Evolutionary conservation across 35 echinoderm and acorn worm genomes (phyloP), one percentile per base, ranked within the genome.

Genomic region (Acanthaster planci): DNA sequence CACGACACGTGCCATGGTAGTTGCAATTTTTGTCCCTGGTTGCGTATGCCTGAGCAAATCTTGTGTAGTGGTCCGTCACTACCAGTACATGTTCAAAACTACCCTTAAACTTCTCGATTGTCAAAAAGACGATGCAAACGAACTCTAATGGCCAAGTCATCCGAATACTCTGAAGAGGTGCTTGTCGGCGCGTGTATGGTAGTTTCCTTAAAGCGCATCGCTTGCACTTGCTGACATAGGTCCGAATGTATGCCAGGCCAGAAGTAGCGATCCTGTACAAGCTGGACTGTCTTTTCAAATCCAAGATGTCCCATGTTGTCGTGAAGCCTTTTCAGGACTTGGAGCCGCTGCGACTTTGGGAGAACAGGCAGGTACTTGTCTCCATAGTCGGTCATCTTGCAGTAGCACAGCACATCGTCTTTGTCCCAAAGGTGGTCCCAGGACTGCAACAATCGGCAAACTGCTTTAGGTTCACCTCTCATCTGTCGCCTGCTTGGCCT

Each of bases 111-210:
- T 52, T 40, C 52, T 87, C 85, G 0, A 87, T 37, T 76, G 58
- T 81, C 7, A 92, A 32, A 60, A 72, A 92, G 32, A 86, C 90
- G 29, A 92, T 87, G 52, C 90, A 92, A 15, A 87, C 90, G 14
- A 92, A 58, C 39, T 92, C 90, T 78, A 92, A 52, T 19, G 84
- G 90, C 21, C 37, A 27, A 7, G 57, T 80, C 5, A 84, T 87
- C 12, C 77, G 53, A 37, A 92, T 87, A 40, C 72, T 79, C 17
- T 75, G 76, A 37, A 92, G 30, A 12, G 77, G 90, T 10, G 90
- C 84, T 5, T 3, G 3, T 21, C 23, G 79, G 16, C 35, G 5
- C 0, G 37, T 36, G 16, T 5, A 5, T 27, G 30, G 76, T 9
- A 78, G 23, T 39, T 92, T 87, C 19, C 77, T 15, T 16, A 78